Base-by-base conservation (phyloP, 30 jellyfish, hydroid and myxozoan species). In the Aurelia aurita complex sp. Pacific region DNA sequence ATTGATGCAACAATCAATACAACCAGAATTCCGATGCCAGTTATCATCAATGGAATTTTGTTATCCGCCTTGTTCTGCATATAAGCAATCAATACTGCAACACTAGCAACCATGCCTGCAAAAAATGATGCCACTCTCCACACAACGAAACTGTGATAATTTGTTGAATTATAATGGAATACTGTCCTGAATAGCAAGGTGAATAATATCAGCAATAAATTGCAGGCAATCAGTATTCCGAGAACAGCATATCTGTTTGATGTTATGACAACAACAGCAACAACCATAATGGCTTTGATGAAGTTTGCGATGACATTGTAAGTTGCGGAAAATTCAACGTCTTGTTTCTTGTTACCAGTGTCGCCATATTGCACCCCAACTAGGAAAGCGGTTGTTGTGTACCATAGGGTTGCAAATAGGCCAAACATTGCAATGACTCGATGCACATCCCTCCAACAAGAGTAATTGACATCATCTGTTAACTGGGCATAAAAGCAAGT, bases 71-170 rank as follows among this genome's bases (percentile, higher is more conserved):
- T 67, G 60, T 94, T 82, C 63, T 64, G 50, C 17, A 65, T 65
- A 53, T 16, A 59, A 9, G 99, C 97, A 1, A 89, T 77, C 32
- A 85, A 35, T 50, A 89, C 95, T 16, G 97, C 92, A 1, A 79
- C 82, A 11, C 95, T 84, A 51, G 92, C 94, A 8, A 89, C 64
- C 17, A 66, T 18, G 17, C 87, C 52, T 6, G 90, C 34, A 8
- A 54, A 81, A 88, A 88, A 94, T n/a, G 96, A 76, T 34, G 90
- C 90, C 32, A 94, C 88, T 29, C 99, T 74, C 99, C 99, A 94
- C 14, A 90, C 85, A 29, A 85, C 61, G 50, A 94, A 65, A 64
- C 97, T 85, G 63, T 73, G 88, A 38, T 81, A 89, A 72, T 89
- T 94, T 13, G 95, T 74, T 33, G 97, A 85, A 53, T 54, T 68